Percentiles rank a stretch among this genome's conserved stretches.
phyloP scores from a whole-genome alignment of 2,113 vertebrate genomes.

The Dipodomys ordii region DNA sequence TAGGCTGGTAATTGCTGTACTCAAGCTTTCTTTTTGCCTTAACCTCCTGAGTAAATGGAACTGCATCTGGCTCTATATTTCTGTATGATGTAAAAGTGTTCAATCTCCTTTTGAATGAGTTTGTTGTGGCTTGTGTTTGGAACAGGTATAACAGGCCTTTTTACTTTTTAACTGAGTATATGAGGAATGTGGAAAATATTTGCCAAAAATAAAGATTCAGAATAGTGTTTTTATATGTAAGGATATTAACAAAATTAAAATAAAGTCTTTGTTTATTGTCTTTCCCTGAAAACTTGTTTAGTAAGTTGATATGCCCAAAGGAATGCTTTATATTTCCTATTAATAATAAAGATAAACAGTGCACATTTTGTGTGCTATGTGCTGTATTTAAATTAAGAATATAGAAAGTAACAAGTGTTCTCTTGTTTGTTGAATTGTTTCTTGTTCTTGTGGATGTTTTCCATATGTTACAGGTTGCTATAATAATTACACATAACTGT shows the following conservation, averaged over 20 bases:
- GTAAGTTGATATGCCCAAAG: slow-evolving; percentile 25
- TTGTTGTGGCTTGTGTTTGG: not conserved
- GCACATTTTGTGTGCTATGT: not conserved
- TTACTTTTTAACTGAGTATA: not conserved
- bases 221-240: slow-evolving; percentile 29
- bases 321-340: slow-evolving; percentile 32
- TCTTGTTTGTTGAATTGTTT: not conserved
- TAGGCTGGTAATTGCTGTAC: not conserved
- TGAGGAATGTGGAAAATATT: not conserved
- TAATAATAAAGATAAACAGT: not conserved
- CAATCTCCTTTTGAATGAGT: slow-evolving; percentile 9
- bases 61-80: not conserved
- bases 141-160: not conserved
- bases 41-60: not conserved
- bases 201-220: slow-evolving; percentile 42
- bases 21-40: not conserved
- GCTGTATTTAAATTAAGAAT: not conserved
- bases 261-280: slow-evolving; percentile 39
- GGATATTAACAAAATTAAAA: slow-evolving; percentile 2
- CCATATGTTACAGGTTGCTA: not conserved
- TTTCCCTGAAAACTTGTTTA: not conserved
- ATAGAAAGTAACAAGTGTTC: not conserved
- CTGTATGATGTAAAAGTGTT: slow-evolving; percentile 10
- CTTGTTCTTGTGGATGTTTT: not conserved
- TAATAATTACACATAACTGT: not conserved